These are phyloP conservation scores for Drosophila rubida DNA, from an alignment of 2,888 invertebrate species.

Conservation along the genomic window DNA sequence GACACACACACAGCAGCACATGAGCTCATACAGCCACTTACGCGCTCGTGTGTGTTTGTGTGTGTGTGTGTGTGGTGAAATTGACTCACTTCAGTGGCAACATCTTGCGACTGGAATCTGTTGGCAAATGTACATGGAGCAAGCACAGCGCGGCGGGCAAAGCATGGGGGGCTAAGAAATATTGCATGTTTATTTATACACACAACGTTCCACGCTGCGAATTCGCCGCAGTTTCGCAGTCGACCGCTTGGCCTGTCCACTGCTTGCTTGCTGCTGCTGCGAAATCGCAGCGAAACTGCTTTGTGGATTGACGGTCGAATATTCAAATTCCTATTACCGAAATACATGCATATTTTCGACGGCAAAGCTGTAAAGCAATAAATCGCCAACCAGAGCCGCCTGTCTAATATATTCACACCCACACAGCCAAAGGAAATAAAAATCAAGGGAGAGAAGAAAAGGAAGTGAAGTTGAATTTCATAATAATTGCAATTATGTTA, in stretches of 20 bases:
- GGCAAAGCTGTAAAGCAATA: not conserved
- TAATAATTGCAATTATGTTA: not conserved
- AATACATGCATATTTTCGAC: not conserved
- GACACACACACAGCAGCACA: conserved; percentile 4
- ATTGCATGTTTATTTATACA: conserved; percentile 2
- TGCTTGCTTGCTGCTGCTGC: not conserved
- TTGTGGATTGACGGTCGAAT: not conserved
- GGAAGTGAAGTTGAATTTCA: not conserved
- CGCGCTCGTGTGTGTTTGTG: not conserved
- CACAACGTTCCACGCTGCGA: not conserved
- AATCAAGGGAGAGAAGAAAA: not conserved
- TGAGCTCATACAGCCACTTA: not conserved
- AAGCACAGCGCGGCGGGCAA: not conserved
- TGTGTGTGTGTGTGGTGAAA: conserved; percentile 19
- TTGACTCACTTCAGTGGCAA: conserved; percentile 44
- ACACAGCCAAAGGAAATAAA: too few relatives aligned
- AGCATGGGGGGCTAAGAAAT: not conserved
- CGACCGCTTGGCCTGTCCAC: not conserved
- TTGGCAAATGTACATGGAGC: conserved; percentile 13
- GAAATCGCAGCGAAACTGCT: not conserved
- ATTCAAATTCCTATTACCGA: not conserved
- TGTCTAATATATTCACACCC: not conserved
- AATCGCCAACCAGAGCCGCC: not conserved
- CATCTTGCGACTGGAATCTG: conserved; percentile 29
- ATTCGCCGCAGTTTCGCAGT: not conserved